Conservation (phyloP, 2,113 vertebrate genomes). For the Connochaetes taurinus region DNA sequence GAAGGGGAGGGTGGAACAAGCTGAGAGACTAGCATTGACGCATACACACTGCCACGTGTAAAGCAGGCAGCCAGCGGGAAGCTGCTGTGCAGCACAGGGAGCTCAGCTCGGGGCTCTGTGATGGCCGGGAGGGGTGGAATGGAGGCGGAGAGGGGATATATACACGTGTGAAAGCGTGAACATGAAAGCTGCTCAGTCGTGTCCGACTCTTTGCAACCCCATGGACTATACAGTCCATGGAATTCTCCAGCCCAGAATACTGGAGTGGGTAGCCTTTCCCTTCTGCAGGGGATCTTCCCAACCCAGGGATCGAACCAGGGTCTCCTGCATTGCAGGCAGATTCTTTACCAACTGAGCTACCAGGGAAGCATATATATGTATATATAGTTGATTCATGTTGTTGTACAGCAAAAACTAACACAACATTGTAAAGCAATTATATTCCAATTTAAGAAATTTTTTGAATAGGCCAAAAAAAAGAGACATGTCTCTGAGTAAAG, state of each 20-base stretch:
- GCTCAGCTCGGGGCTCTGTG: background rate
- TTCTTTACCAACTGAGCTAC: background rate
- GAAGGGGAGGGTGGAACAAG: background rate
- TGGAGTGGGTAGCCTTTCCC: background rate
- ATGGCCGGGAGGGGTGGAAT: background rate
- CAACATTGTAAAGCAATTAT: background rate
- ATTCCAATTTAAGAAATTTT: background rate
- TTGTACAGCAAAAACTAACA: background rate
- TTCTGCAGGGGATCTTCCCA: background rate
- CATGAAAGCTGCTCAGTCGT: background rate
- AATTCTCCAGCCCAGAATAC: background rate
- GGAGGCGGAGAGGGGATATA: background rate
- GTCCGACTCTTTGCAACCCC: background rate
- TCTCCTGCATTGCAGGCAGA: background rate
- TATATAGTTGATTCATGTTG: background rate
- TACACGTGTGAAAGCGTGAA: background rate
- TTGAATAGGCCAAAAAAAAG: background rate
- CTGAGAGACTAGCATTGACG: background rate
- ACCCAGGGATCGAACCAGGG: background rate
- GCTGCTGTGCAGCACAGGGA: background rate
- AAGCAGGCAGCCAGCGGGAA: background rate
- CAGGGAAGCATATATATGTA: background rate
- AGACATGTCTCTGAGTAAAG: background rate
- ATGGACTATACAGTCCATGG: background rate
- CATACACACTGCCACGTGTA: rapidly evolving